Base-by-base conservation (phyloP, 2,888 invertebrate genomes). In the Drosophila cracens region DNA sequence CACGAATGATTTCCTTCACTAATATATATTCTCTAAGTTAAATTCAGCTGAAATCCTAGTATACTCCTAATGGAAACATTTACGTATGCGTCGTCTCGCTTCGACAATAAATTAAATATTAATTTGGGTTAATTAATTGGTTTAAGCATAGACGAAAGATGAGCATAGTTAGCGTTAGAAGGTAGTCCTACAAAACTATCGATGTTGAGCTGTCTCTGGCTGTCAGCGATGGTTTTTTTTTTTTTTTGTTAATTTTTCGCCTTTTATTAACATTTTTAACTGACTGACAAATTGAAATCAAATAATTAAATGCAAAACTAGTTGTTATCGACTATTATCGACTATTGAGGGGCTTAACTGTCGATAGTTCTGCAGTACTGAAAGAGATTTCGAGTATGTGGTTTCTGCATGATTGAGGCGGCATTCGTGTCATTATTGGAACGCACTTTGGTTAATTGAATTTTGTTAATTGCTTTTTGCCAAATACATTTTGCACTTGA, bases 401-500 rank as follows among this genome's bases (percentile, higher is more conserved):
- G 51, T 46, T 65, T 60, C 60, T 69, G 61, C 67, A 70, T 79
- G 68, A 60, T 67, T 60, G 64, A 59, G 76, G 61, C 65, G 62
- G 58, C 54, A 52, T 70, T 79, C n/a, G 63, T 65, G 56, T 64
- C 61, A 54, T 34, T 53, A 52, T 33, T 61, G 68, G 34, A 74
- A 63, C 69, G 76, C 75, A 69, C 40, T 63, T 62, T 60, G 36
- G 8, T 67, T 71, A 72, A 65, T 74, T 74, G 49, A 68, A 66
- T 58, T 63, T 64, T 51, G n/a, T 60, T 70, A 63, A 64, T 62
- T 62, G 57, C 43, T 72, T 63, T 62, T 57, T 31, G 43, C 40
- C 58, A 74, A 83, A 84, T 76, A 76, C 74, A 83, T 76, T 79
- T 79, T 79, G 76, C 83, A 79, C 79, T 76, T 79, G 62, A 65